These are phyloP conservation scores for Crypturellus undulatus DNA, from an alignment of 2,113 vertebrate genomes.

Conservation along the genomic window DNA sequence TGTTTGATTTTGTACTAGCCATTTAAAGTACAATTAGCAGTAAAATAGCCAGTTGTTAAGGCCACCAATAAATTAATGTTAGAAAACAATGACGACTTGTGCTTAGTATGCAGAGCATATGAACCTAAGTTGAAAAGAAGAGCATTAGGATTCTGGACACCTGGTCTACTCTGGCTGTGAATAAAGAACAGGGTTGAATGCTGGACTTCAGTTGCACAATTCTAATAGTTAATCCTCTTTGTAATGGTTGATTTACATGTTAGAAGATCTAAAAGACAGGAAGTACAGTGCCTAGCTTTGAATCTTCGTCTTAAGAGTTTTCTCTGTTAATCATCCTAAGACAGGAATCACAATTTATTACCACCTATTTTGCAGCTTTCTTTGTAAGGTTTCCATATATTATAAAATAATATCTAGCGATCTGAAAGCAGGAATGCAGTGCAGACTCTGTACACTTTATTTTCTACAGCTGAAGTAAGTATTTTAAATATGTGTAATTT, in stretches of 20 bases:
- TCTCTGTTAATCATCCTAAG: slow-evolving; percentile 73
- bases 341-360: slow-evolving; percentile 65
- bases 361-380: slow-evolving; percentile 46
- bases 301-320: slow-evolving; percentile 71
- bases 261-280: slow-evolving; percentile 84
- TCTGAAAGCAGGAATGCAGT: slow-evolving; percentile 17
- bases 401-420: slow-evolving; percentile 18
- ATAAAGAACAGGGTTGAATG: slow-evolving; percentile 74
- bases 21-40: slow-evolving; percentile 70
- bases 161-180: slow-evolving; percentile 55
- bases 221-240: slow-evolving; percentile 84
- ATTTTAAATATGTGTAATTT: background rate
- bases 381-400: slow-evolving; percentile 35
- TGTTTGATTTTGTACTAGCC: slow-evolving; percentile 66
- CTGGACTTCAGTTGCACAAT: slow-evolving; percentile 74
- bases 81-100: slow-evolving; percentile 75
- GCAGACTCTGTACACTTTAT: background rate
- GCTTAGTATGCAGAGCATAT: slow-evolving; percentile 81
- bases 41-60: slow-evolving; percentile 74
- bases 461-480: background rate
- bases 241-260: slow-evolving; percentile 82
- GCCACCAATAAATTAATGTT: slow-evolving; percentile 75
- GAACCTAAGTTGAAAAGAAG: slow-evolving; percentile 61
- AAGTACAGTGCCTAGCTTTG: slow-evolving; percentile 81
- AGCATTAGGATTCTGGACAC: slow-evolving; percentile 86